These are phyloP conservation scores for Halcyon senegalensis DNA, from an alignment of 2,113 vertebrate species.

Conservation along the genomic window DNA sequence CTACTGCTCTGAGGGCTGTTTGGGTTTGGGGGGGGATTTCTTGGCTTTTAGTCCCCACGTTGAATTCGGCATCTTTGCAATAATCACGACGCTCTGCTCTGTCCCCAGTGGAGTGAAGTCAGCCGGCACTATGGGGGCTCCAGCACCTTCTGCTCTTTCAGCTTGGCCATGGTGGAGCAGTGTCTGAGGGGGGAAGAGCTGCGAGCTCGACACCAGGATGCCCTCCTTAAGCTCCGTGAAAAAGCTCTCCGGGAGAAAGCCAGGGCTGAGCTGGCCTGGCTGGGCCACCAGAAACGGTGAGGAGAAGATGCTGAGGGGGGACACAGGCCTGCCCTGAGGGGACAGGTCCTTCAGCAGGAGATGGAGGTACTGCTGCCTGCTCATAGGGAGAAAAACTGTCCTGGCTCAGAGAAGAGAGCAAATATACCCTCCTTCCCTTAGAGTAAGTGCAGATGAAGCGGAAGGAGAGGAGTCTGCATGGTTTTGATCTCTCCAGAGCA, in stretches of 20 bases:
- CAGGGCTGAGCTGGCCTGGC: slow-evolving; percentile 57
- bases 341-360: neutral
- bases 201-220: slow-evolving; percentile 41
- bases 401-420: neutral
- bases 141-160: neutral
- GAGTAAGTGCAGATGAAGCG: neutral
- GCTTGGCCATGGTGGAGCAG: slow-evolving; percentile 54
- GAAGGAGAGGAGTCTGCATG: neutral
- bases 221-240: slow-evolving; percentile 69
- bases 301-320: accelerated
- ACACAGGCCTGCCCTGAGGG: accelerated
- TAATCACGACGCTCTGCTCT: accelerated
- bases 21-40: accelerated
- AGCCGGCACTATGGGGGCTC: neutral
- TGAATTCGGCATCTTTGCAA: accelerated
- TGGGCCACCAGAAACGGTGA: slow-evolving; percentile 68
- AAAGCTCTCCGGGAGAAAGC: slow-evolving; percentile 64
- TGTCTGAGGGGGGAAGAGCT: slow-evolving; percentile 69
- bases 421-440: neutral
- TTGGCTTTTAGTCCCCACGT: neutral
- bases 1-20: accelerated
- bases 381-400: neutral
- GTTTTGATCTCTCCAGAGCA: neutral
- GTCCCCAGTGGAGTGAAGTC: slow-evolving; percentile 11
- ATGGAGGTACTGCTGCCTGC: neutral